A percentile compares a stretch with the other conserved stretches of the same genome.
These are phyloP conservation scores for Colletes gigas DNA, from an alignment of 1,140 invertebrate species.

Conservation along the genomic window DNA sequence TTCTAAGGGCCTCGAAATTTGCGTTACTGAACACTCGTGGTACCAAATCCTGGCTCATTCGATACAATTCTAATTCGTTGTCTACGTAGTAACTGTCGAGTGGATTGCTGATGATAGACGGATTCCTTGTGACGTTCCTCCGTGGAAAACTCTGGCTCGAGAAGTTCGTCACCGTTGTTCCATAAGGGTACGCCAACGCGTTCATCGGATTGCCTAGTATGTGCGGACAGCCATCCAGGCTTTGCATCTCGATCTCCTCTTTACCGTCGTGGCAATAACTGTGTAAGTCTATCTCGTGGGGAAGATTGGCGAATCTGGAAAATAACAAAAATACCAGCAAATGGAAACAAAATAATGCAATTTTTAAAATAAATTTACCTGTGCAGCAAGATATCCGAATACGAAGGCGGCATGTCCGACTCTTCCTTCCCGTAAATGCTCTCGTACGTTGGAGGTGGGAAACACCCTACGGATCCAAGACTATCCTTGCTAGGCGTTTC, in stretches of 20 bases:
- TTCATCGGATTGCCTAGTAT: slow-evolving; percentile 70
- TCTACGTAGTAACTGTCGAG: slow-evolving; percentile 71
- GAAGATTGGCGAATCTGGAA: slow-evolving; percentile 72
- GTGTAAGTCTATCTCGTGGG: slow-evolving; percentile 73
- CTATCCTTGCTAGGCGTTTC: slow-evolving; percentile 78
- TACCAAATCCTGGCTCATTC: slow-evolving; percentile 38
- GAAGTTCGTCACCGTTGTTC: slow-evolving; percentile 63
- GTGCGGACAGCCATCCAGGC: slow-evolving; percentile 68
- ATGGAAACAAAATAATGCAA: neutral
- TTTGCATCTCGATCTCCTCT: slow-evolving; percentile 75
- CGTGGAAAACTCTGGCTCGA: slow-evolving; percentile 71
- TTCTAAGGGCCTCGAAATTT: slow-evolving; percentile 48
- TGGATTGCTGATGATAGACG: slow-evolving; percentile 71
- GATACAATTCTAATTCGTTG: slow-evolving; percentile 67
- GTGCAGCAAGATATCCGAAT: slow-evolving; percentile 77
- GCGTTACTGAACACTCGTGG: slow-evolving; percentile 52
- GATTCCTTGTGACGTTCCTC: slow-evolving; percentile 65
- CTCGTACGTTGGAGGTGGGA: slow-evolving; percentile 79
- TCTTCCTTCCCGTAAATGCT: slow-evolving; percentile 79
- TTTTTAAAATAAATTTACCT: slow-evolving; percentile 57
- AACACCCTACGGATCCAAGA: slow-evolving; percentile 73
- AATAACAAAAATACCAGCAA: neutral
- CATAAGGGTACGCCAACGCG: slow-evolving; percentile 59
- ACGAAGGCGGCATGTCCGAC: slow-evolving; percentile 76
- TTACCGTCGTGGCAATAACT: slow-evolving; percentile 67